Evolutionary conservation across 2,888 invertebrate genomes (phyloP), one percentile per base, ranked within the genome.

Genomic region (Mythimna albipuncta): DNA sequence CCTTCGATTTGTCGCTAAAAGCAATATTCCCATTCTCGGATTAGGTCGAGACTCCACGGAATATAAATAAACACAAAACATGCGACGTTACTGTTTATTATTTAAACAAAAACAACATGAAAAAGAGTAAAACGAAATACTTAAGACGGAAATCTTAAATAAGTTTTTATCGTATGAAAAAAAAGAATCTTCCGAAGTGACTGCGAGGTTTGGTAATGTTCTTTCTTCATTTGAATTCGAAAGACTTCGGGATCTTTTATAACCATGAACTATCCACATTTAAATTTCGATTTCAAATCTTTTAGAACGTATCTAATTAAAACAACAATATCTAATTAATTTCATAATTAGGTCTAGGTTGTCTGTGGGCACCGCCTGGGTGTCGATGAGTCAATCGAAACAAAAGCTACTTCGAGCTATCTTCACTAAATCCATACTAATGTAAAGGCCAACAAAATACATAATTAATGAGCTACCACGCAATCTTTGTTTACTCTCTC

Each of bases 341-440:
- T 75, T 70, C 50, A 65, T 70, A 74, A 73, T 68, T 59, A 65
- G 83, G 81, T 85, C 79, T 86, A 81, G 83, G 85, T 74, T 74
- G 72, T 9, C 11, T 52, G 79, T 83, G 75, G 85, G 85, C 50
- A 52, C 58, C 57, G 59, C 55, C 65, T 78, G 66, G 77, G 83
- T 66, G 83, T 65, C 19, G 77, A 83, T 86, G 85, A 85, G 69
- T 86, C 82, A 85, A 83, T 69, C 69, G 52, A 75, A 64, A 81
- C 79, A 81, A 84, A 81, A 76, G 82, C 76, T 75, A 78, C 65
- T 69, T 58, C 55, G 57, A 70, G 44, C 61, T 67, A 55, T 81
- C 74, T 69, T 75, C 71, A 69, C 65, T 63, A 72, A 65, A 72
- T 73, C 59, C 66, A 80, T 83, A 68, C 47, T 74, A 79, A 81